A percentile compares a stretch with the other conserved stretches of the same genome.
These are phyloP conservation scores for Ferdinandea cuprea DNA, from an alignment of 2,888 invertebrate species.

Conservation along the genomic window DNA sequence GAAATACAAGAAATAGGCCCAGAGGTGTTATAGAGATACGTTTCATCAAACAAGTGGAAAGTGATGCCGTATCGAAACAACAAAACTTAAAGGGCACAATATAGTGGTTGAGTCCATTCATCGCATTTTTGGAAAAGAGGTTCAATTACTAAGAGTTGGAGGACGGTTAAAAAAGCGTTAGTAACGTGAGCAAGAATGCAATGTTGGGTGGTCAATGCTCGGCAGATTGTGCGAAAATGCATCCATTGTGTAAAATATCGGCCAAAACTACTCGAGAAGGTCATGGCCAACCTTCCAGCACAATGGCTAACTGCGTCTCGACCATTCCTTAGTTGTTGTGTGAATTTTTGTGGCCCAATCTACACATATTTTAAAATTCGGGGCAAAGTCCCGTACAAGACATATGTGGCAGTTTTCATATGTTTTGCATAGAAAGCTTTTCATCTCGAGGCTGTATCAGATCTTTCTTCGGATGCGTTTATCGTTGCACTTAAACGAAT, in stretches of 20 bases:
- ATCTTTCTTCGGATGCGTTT: neutral
- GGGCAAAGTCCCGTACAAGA: slow-evolving; percentile 1
- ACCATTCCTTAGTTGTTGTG: neutral
- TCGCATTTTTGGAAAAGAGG: neutral
- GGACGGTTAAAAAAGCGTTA: slow-evolving; percentile 50
- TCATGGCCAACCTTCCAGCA: slow-evolving; percentile 3
- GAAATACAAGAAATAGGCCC: no score
- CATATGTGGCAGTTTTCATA: neutral
- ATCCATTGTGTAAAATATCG: slow-evolving; percentile 40
- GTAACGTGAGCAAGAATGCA: slow-evolving; percentile 38
- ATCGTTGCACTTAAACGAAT: neutral
- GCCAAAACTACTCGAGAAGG: slow-evolving; percentile 55
- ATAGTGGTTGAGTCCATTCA: no score
- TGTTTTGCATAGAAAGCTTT: neutral
- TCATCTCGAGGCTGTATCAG: neutral
- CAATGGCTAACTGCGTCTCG: neutral
- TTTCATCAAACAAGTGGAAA: no score
- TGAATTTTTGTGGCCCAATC: neutral
- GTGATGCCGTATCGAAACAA: no score
- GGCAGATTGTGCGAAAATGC: slow-evolving; percentile 24
- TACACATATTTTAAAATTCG: neutral
- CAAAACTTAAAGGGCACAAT: slow-evolving; percentile 13
- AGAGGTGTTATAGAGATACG: no score
- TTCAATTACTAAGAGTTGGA: no score
- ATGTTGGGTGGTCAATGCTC: slow-evolving; percentile 58